Conservation (phyloP, 2,888 invertebrate genomes). For the Phaedon cochleariae region DNA sequence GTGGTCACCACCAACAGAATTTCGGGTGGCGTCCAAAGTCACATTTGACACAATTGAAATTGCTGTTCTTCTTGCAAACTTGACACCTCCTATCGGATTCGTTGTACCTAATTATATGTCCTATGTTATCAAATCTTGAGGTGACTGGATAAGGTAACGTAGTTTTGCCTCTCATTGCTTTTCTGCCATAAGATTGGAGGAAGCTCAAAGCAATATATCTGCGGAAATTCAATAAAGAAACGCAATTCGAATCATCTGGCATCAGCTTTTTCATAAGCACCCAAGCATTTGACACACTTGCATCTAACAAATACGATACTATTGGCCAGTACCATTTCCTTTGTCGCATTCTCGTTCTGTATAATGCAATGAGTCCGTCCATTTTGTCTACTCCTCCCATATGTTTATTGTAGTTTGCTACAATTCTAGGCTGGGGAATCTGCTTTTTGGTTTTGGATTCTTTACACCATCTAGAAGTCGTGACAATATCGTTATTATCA, state of each 20-base stretch:
- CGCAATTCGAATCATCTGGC: constrained; percentile 21
- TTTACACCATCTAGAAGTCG: constrained; percentile 11
- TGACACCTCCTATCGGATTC: constrained; percentile 19
- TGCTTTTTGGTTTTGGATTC: constrained; percentile 14
- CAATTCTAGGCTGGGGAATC: constrained; percentile 4
- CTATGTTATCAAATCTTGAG: constrained; percentile 19
- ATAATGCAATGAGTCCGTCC: constrained; percentile 4
- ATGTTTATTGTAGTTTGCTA: constrained; percentile 5
- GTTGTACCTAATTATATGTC: constrained; percentile 26
- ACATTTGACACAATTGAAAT: constrained; percentile 31
- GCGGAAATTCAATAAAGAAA: constrained; percentile 22
- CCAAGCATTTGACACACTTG: constrained; percentile 30
- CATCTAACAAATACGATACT: constrained; percentile 29
- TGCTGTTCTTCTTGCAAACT: constrained; percentile 21
- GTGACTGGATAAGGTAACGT: constrained; percentile 10
- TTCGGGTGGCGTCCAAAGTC: constrained; percentile 20
- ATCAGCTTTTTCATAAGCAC: constrained; percentile 28
- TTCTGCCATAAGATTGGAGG: constrained; percentile 19
- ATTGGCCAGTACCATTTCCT: constrained; percentile 26
- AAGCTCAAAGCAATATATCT: constrained; percentile 22
- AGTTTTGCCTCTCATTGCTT: constrained; percentile 17
- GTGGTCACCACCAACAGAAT: too few relatives aligned
- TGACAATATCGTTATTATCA: neutral
- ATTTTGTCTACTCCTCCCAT: constrained; percentile 11
- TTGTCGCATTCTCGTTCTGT: constrained; percentile 11